Conservation (phyloP, 2,113 vertebrate genomes). For the Stegostoma tigrinum region DNA sequence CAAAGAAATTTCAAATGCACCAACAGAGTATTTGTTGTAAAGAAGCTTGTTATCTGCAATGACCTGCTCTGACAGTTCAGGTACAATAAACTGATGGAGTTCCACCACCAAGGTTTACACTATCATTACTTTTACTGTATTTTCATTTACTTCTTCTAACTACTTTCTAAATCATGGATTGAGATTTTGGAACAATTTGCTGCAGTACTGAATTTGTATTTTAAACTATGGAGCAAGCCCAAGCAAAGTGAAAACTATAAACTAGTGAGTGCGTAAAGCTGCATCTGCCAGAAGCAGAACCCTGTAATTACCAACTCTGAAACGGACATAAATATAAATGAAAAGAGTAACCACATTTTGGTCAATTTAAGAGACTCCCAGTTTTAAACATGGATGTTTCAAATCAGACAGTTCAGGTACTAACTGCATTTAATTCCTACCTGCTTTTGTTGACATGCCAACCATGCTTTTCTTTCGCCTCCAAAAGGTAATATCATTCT, state of each 20-base stretch:
- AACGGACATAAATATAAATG: not conserved
- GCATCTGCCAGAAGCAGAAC: not conserved
- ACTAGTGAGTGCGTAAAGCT: not conserved
- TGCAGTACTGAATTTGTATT: not conserved
- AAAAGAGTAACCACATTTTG: not conserved
- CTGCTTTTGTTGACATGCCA: slow-evolving; percentile 97
- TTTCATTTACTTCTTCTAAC: not conserved
- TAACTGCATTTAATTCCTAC: slow-evolving; percentile 48
- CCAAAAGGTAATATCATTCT: slow-evolving; percentile 98
- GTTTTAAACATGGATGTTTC: not conserved
- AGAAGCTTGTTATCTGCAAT: not conserved
- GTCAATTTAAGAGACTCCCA: not conserved
- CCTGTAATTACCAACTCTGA: not conserved
- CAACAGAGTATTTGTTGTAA: not conserved
- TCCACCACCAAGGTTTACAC: not conserved
- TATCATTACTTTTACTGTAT: not conserved
- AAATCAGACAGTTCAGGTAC: not conserved
- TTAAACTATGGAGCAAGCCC: not conserved
- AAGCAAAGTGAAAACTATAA: not conserved
- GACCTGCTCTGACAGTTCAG: not conserved
- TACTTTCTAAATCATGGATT: not conserved
- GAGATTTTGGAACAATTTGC: not conserved
- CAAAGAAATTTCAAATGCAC: not conserved
- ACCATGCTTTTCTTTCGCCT: slow-evolving; percentile 96
- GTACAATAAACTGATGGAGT: not conserved